Percentiles rank a stretch among this genome's conserved stretches.
Conservation (phyloP, 1,140 invertebrate genomes). For the Lucilia sericata region DNA sequence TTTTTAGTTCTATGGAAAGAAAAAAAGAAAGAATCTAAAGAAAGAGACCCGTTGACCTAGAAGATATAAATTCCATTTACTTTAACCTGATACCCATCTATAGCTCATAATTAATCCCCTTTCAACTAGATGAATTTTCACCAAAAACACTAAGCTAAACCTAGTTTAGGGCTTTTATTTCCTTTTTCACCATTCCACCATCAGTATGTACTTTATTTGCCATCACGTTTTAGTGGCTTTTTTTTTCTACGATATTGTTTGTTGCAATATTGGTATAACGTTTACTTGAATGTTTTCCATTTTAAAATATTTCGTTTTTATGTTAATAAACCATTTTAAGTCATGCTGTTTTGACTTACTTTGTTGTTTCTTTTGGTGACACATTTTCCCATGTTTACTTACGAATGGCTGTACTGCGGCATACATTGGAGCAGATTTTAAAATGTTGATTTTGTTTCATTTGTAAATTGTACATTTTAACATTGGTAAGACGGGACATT, state of each 20-base stretch:
- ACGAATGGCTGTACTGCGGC: not conserved
- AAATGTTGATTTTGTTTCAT: not conserved
- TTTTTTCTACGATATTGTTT: not conserved
- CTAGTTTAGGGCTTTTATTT: conserved; percentile 12
- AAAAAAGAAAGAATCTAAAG: no score
- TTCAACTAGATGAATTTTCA: no score
- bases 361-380: conserved; percentile 36
- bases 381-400: conserved; percentile 32
- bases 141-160: not conserved
- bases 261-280: not conserved
- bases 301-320: conserved; percentile 43
- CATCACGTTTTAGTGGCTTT: not conserved
- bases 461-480: no score
- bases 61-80: not conserved
- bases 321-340: conserved; percentile 44
- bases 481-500: no score
- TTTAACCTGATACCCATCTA: no score
- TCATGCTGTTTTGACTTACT: conserved; percentile 40
- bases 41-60: no score
- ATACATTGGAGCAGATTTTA: not conserved
- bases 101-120: no score
- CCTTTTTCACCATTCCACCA: not conserved
- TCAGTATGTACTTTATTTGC: not conserved
- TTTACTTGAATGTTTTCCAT: not conserved
- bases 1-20: no score